Evolutionary conservation across 1,140 invertebrate species (phyloP).

Genomic region (Dysdera silvatica): DNA sequence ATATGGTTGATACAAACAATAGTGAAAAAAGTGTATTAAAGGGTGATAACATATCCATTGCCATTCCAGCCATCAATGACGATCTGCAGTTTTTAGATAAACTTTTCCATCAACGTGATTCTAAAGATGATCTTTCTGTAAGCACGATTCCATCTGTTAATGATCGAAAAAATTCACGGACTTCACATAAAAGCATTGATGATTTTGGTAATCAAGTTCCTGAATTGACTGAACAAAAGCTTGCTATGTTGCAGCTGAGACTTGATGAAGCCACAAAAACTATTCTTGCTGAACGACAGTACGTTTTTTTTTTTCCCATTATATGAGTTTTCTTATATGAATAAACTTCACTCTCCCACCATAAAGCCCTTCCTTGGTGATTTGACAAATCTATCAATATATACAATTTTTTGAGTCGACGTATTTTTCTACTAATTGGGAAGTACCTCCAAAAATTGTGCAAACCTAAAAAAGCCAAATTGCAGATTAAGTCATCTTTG

Average conservation of each 20-base stretch:
- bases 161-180: constrained; percentile 17
- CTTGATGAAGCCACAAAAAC: constrained; percentile 68
- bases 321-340: no score
- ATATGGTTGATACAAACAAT: constrained; percentile 8
- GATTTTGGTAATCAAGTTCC: constrained; percentile 45
- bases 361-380: no score
- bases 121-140: constrained; percentile 11
- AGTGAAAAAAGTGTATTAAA: constrained; percentile 13
- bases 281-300: constrained; percentile 60
- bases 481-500: no score
- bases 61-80: constrained; percentile 26
- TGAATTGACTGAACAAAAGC: constrained; percentile 57
- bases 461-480: no score
- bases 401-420: no score
- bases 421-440: no score
- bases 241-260: constrained; percentile 59
- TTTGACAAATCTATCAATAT: no score
- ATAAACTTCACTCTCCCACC: no score
- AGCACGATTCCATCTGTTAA: constrained; percentile 29
- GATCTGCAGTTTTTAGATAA: constrained; percentile 33
- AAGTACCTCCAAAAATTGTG: no score
- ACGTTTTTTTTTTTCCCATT: constrained; percentile 7
- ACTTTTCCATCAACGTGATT: constrained; percentile 13
- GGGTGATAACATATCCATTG: constrained; percentile 15
- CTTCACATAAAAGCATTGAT: constrained; percentile 2